phyloP scores from a whole-genome alignment of 1,140 invertebrate genomes.

The Stenopsyche tienmushanensis region DNA sequence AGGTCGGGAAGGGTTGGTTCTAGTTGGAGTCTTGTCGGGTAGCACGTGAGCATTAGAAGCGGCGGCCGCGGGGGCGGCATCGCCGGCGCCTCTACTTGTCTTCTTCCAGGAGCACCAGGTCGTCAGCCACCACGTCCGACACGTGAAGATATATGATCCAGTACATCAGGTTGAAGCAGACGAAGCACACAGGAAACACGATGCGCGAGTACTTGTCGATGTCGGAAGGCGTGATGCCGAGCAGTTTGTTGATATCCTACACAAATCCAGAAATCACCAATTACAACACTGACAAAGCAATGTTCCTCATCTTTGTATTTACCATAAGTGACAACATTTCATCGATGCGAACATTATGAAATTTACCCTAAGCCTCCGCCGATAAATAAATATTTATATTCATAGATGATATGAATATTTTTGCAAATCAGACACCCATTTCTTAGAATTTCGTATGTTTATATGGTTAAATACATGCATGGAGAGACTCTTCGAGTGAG shows the following conservation, averaged over 20 bases:
- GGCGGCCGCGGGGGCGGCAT: conserved; percentile 15
- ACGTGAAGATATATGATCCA: conserved; percentile 97
- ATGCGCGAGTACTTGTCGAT: conserved; percentile 96
- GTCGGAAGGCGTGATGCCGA: conserved; percentile 89
- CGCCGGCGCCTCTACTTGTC: conserved; percentile 63
- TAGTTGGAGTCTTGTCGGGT: neutral
- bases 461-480: no score
- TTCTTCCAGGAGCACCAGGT: conserved; percentile 82
- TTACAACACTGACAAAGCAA: no score
- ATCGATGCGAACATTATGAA: no score
- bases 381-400: no score
- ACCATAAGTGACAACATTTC: no score
- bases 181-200: conserved; percentile 94
- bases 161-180: conserved; percentile 97
- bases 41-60: conserved; percentile 31
- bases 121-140: conserved; percentile 90
- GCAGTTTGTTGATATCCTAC: conserved; percentile 82
- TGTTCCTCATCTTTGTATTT: no score
- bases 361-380: no score
- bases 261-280: no score
- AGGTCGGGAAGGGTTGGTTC: neutral
- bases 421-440: no score
- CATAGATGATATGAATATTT: no score
- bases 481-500: no score
- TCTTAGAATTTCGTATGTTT: no score